These are phyloP conservation scores for Hypsibius dujardini DNA, from an alignment of 1,140 invertebrate genomes.

Conservation along the genomic window DNA sequence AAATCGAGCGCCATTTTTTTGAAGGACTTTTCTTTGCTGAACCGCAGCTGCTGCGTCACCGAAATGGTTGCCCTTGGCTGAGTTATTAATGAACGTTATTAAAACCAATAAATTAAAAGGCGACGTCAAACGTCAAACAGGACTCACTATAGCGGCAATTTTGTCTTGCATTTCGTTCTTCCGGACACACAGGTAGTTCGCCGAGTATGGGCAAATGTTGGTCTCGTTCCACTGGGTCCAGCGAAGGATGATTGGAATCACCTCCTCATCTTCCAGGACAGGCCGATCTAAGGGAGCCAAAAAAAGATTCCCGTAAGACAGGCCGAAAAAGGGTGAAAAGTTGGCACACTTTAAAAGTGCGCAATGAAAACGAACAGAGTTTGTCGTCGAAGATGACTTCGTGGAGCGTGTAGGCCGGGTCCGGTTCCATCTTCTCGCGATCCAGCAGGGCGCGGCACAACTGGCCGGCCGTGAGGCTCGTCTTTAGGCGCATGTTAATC, in stretches of 20 bases:
- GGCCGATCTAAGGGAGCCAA: not conserved
- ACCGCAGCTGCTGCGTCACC: constrained; percentile 10
- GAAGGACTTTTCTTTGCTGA: constrained; percentile 48
- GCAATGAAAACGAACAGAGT: not conserved
- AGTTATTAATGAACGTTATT: not conserved
- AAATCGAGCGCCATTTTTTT: constrained; percentile 59
- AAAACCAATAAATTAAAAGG: not conserved
- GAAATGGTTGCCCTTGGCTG: not conserved
- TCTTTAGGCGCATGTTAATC: not conserved
- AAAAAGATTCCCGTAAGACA: too few relatives aligned
- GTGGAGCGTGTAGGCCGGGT: not conserved
- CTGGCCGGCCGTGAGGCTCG: not conserved
- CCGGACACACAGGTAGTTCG: constrained; percentile 11
- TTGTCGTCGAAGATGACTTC: constrained; percentile 14
- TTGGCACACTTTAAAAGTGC: not conserved
- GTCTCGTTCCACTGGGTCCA: not conserved
- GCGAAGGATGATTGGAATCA: not conserved
- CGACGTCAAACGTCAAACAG: too few relatives aligned
- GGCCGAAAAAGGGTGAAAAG: not conserved
- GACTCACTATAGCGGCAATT: not conserved
- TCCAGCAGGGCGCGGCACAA: not conserved
- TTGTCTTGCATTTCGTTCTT: constrained; percentile 1
- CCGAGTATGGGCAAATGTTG: constrained; percentile 1
- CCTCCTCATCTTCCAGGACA: not conserved
- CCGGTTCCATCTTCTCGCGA: not conserved